phyloP scores from a whole-genome alignment of 2,888 invertebrate genomes.

The Drosophila kokeensis region DNA sequence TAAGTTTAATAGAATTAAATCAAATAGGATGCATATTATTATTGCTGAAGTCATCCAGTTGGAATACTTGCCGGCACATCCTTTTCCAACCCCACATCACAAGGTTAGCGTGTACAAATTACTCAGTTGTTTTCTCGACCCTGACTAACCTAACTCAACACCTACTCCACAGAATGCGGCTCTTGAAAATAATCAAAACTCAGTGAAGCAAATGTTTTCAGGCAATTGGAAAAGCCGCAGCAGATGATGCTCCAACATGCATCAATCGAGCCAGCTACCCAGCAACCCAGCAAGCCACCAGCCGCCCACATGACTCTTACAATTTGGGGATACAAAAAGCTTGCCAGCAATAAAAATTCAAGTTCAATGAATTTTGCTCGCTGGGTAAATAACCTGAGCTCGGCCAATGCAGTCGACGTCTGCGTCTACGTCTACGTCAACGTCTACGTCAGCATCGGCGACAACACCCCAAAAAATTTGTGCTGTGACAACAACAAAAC shows the following conservation, averaged over 20 bases:
- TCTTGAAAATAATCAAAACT: constrained; percentile 4
- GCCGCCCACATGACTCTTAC: constrained; percentile 25
- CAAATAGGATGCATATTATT: background rate
- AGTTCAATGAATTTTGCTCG: constrained; percentile 71
- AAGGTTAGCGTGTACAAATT: background rate
- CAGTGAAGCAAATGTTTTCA: constrained; percentile 9
- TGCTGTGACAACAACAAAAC: constrained; percentile 29
- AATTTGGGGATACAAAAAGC: constrained; percentile 34
- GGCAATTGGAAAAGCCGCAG: constrained; percentile 16
- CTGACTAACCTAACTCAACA: constrained; percentile 3
- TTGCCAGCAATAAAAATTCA: constrained; percentile 63
- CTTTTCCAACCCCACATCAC: background rate
- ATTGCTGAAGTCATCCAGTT: background rate
- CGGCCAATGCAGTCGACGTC: constrained; percentile 37
- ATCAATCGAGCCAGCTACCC: constrained; percentile 3
- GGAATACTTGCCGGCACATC: background rate
- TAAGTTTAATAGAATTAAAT: background rate
- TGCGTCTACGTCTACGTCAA: constrained; percentile 15
- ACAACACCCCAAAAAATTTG: constrained; percentile 63
- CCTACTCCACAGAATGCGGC: background rate
- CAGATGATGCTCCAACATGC: constrained; percentile 3
- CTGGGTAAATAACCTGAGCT: constrained; percentile 73
- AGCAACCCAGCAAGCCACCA: background rate
- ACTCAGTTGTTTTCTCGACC: background rate
- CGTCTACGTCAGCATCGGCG: constrained; percentile 25